Percentiles rank a stretch among this genome's conserved stretches.
Evolutionary conservation across 1,140 invertebrate species (phyloP).

Genomic region (Drosophila sucinea): DNA sequence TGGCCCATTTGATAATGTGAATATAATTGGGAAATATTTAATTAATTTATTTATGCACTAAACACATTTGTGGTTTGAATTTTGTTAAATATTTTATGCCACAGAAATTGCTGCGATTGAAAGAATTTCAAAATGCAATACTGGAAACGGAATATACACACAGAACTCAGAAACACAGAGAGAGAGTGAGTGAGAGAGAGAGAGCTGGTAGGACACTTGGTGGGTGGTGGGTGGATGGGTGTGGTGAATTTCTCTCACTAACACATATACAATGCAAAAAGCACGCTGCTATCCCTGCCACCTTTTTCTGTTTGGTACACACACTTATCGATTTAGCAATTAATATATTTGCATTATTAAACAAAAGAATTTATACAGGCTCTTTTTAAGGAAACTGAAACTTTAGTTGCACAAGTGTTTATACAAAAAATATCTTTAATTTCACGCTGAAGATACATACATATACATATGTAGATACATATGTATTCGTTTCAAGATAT

Average conservation of each 20-base stretch:
- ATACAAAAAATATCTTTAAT: constrained; percentile 15
- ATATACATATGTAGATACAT: too few relatives aligned
- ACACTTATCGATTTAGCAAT: constrained; percentile 69
- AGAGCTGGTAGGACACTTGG: constrained; percentile 23
- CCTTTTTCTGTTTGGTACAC: constrained; percentile 26
- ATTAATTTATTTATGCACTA: constrained; percentile 27
- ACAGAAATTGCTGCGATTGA: constrained; percentile 43
- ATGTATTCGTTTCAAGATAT: not conserved
- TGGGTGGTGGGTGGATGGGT: constrained; percentile 30
- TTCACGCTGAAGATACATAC: not conserved
- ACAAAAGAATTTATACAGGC: not conserved
- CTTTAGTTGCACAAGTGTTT: not conserved
- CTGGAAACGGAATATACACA: constrained; percentile 47
- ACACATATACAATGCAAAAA: constrained; percentile 15
- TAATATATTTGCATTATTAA: not conserved
- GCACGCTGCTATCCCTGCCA: constrained; percentile 11
- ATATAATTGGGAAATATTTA: constrained; percentile 25
- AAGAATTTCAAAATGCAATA: constrained; percentile 65
- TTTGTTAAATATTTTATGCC: constrained; percentile 41
- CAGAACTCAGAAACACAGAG: constrained; percentile 13
- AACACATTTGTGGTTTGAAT: constrained; percentile 12
- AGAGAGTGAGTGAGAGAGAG: not conserved
- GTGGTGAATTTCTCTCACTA: constrained; percentile 62
- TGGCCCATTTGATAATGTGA: constrained; percentile 22
- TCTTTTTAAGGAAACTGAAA: not conserved